Evolutionary conservation across 2,888 invertebrate species (phyloP).

Genomic region (Monoplex corrugatus): DNA sequence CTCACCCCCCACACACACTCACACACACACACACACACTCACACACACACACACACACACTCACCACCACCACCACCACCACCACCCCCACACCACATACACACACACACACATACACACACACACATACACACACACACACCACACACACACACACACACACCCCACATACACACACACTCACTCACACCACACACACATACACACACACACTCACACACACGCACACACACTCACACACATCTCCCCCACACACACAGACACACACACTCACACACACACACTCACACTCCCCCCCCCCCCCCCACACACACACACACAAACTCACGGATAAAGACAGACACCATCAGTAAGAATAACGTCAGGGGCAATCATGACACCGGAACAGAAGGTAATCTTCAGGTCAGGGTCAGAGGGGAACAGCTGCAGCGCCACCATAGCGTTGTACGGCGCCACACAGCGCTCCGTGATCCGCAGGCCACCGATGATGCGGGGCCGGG

Average conservation of each 20-base stretch:
- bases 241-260: neutral
- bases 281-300: neutral
- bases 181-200: neutral
- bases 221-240: neutral
- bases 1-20: neutral
- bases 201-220: neutral
- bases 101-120: neutral
- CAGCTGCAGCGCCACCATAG: slow-evolving; percentile 54
- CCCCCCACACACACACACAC: slow-evolving; percentile 38
- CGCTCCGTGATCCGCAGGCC: slow-evolving; percentile 43
- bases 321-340: slow-evolving; percentile 50
- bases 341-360: slow-evolving; percentile 47
- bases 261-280: neutral
- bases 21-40: slow-evolving; percentile 22
- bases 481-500: slow-evolving; percentile 49
- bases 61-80: neutral
- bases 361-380: slow-evolving; percentile 41
- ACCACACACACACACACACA: neutral
- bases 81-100: neutral
- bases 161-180: neutral
- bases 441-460: slow-evolving; percentile 54
- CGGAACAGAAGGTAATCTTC: slow-evolving; percentile 53
- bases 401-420: neutral
- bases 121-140: neutral
- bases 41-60: neutral